Evolutionary conservation across 1,140 invertebrate species (phyloP), one percentile per base, ranked within the genome.

Genomic region (Carposina sasakii): DNA sequence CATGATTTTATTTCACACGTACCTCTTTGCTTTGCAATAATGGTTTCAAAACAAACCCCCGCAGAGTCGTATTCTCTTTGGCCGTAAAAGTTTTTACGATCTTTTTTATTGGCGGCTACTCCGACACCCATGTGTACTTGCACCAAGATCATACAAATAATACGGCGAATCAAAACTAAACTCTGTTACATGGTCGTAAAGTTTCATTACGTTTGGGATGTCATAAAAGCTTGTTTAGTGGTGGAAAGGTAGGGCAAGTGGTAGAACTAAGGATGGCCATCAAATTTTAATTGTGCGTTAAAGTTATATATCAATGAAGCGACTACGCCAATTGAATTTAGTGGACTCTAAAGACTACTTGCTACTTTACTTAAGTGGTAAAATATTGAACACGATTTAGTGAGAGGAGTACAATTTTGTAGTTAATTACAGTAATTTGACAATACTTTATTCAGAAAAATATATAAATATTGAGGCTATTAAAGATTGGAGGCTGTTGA

Each of bases 231-330:
- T 44, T 30, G 40, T 61, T 57, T 53, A 53, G 53, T 42, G 54
- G 52, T 50, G 51, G 33, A 51, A 55, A 54, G 53, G 55, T 54
- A 62, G 37, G 66, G 65, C 60, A 57, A 71, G 71, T 73, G 63
- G 69, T 72, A 83, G 71, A 78, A 76, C 75, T 75, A 77, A 73
- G 76, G 63, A 67, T 65, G 76, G 71, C 71, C 72, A 74, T 83
- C 74, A 83, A 81, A 79, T 76, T 83, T 83, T 79, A 81, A 81
- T 83, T 77, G 76, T 73, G 60, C 76, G 76, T 81, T 79, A 81
- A 79, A 83, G 81, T 79, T 76, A 83, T 81, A 81, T n/a, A 81
- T 78, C 73, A 83, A 81, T 74, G 73, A 81, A 66, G 70, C 72
- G 76, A 75, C 63, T 75, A 76, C 71, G 66, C 58, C 54, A 52